A percentile compares a stretch with the other conserved stretches of the same genome.
phyloP scores from a whole-genome alignment of 2,888 invertebrate genomes.

The Cataglyphis altisquamis region DNA sequence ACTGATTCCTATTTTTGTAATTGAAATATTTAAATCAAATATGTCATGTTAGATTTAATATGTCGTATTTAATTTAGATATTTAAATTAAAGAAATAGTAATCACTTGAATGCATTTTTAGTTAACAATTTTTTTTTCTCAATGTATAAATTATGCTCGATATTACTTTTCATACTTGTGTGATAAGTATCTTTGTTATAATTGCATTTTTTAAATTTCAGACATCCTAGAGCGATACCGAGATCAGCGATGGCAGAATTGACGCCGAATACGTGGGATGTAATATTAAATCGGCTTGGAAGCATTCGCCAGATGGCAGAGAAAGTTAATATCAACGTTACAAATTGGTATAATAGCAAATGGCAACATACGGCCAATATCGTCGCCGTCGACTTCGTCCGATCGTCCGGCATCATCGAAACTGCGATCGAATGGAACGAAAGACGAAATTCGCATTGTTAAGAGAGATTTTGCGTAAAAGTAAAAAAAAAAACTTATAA shows the following conservation, averaged over 20 bases:
- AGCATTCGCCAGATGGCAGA: conserved; percentile 90
- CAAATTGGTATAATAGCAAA: conserved; percentile 89
- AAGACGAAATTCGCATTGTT: conserved; percentile 73
- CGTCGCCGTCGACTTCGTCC: conserved; percentile 91
- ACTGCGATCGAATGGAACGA: conserved; percentile 80
- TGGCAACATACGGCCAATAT: conserved; percentile 91
- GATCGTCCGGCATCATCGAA: conserved; percentile 91
- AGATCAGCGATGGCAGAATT: conserved; percentile 92
- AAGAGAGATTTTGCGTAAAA: background rate
- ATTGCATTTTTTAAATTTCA: conserved; percentile 8
- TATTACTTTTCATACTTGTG: background rate
- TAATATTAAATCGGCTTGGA: conserved; percentile 88
- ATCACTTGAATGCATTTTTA: too few species aligned
- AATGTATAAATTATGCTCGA: background rate
- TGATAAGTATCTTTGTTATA: background rate
- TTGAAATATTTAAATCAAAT: too few species aligned
- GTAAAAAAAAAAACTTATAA: conserved; percentile 21
- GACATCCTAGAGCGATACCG: conserved; percentile 50
- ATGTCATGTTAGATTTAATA: too few species aligned
- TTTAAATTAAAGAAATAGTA: too few species aligned
- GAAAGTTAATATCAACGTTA: conserved; percentile 90
- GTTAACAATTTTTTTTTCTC: too few species aligned
- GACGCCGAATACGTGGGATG: conserved; percentile 90
- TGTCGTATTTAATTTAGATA: too few species aligned
- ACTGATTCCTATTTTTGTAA: too few species aligned